phyloP scores from a whole-genome alignment of 2,888 invertebrate genomes.

The Pristionchus fissidentatus region DNA sequence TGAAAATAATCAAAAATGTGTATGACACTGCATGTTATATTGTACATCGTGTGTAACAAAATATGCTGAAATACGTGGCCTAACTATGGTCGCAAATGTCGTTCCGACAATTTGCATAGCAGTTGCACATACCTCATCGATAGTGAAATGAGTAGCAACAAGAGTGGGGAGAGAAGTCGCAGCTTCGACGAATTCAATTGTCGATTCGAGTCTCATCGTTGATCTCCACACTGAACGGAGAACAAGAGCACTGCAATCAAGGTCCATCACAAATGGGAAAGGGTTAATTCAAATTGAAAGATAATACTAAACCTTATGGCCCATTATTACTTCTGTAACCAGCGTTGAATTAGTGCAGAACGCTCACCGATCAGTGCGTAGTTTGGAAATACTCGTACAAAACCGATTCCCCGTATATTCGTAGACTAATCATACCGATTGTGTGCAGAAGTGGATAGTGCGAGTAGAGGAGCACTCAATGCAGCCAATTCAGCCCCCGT shows the following conservation, averaged over 20 bases:
- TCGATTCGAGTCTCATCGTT: slow-evolving; percentile 19
- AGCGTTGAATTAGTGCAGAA: background rate
- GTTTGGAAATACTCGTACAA: background rate
- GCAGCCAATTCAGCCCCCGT: slow-evolving; percentile 8
- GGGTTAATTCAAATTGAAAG: background rate
- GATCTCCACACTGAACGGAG: slow-evolving; percentile 45
- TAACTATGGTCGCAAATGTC: background rate
- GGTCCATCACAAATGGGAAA: background rate
- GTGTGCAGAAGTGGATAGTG: background rate
- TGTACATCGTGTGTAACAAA: too few species aligned
- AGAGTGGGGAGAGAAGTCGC: slow-evolving; percentile 6
- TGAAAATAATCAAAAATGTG: too few species aligned
- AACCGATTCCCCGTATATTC: background rate
- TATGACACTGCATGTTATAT: background rate
- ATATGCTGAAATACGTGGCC: too few species aligned
- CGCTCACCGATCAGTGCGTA: background rate
- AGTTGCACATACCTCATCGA: slow-evolving; percentile 46
- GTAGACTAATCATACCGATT: background rate
- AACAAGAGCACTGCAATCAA: slow-evolving; percentile 31
- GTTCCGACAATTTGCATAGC: background rate
- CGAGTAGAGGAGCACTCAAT: slow-evolving; percentile 24
- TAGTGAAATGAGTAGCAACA: slow-evolving; percentile 42
- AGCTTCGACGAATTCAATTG: slow-evolving; percentile 40
- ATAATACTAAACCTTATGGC: background rate
- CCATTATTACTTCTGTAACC: background rate